These are phyloP conservation scores for Acrocephalus kingi DNA, from an alignment of 2,113 vertebrate genomes.

Conservation along the genomic window DNA sequence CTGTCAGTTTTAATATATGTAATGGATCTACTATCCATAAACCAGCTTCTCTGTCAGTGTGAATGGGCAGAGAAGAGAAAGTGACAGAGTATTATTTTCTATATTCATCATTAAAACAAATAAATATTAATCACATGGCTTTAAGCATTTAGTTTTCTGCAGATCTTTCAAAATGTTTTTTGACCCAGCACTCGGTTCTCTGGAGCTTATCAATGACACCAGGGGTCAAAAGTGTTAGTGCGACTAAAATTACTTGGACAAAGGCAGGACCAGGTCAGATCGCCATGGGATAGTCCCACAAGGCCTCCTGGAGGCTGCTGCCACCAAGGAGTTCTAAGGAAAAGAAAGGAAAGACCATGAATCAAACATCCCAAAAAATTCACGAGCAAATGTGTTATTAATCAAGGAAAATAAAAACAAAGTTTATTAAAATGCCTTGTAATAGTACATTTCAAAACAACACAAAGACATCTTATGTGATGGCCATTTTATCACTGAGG, in stretches of 20 bases:
- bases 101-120: constrained; percentile 47
- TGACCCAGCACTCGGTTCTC: constrained; percentile 65
- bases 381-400: constrained; percentile 94
- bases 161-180: constrained; percentile 71
- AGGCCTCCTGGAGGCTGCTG: constrained; percentile 80
- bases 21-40: not conserved
- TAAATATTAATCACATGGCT: constrained; percentile 50
- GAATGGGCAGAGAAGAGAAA: not conserved
- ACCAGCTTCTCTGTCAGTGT: not conserved
- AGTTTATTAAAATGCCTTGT: constrained; percentile 91
- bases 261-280: constrained; percentile 86
- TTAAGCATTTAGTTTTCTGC: constrained; percentile 49
- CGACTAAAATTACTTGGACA: constrained; percentile 88
- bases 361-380: constrained; percentile 87
- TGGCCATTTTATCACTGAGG: constrained; percentile 70
- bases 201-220: constrained; percentile 82
- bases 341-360: constrained; percentile 86
- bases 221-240: constrained; percentile 76
- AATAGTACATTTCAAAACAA: constrained; percentile 78
- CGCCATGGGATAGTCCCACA: constrained; percentile 86
- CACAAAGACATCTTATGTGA: constrained; percentile 75
- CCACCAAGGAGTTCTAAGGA: constrained; percentile 91
- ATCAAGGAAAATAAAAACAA: constrained; percentile 96
- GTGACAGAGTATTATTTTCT: constrained; percentile 20
- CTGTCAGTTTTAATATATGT: not conserved